These are phyloP conservation scores for Digitonthophagus gazella DNA, from an alignment of 2,888 invertebrate species.

Conservation along the genomic window DNA sequence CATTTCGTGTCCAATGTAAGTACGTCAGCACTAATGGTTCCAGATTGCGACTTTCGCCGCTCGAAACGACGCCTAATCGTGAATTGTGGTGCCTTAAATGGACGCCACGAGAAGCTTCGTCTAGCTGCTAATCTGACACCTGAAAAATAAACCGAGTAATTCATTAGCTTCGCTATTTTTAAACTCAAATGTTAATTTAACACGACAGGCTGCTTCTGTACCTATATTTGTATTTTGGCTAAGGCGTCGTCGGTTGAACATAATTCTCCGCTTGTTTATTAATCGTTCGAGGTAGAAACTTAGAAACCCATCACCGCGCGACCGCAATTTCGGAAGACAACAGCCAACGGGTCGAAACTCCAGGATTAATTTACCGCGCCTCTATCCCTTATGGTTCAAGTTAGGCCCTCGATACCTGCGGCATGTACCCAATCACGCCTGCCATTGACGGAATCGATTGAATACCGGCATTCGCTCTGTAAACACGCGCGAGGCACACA, in stretches of 20 bases:
- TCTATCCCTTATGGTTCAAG: neutral
- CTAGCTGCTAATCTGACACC: neutral
- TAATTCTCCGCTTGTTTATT: no score
- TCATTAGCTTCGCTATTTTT: neutral
- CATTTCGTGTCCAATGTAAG: slow-evolving; percentile 86
- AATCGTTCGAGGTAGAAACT: no score
- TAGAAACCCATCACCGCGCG: no score
- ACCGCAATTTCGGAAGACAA: neutral
- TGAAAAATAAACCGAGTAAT: neutral
- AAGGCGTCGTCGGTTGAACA: neutral
- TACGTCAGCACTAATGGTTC: slow-evolving; percentile 37
- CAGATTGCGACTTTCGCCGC: neutral
- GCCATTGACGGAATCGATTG: neutral
- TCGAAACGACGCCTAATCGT: slow-evolving; percentile 5
- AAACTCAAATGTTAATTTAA: neutral
- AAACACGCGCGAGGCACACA: neutral
- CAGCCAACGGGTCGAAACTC: neutral
- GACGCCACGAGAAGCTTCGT: neutral
- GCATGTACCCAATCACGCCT: neutral
- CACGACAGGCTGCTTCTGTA: neutral
- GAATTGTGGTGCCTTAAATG: neutral
- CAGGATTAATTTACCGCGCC: neutral
- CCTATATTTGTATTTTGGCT: neutral
- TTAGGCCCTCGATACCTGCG: neutral
- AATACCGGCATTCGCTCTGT: neutral